phyloP scores from a whole-genome alignment of 2,113 vertebrate species.

The Daboia siamensis region DNA sequence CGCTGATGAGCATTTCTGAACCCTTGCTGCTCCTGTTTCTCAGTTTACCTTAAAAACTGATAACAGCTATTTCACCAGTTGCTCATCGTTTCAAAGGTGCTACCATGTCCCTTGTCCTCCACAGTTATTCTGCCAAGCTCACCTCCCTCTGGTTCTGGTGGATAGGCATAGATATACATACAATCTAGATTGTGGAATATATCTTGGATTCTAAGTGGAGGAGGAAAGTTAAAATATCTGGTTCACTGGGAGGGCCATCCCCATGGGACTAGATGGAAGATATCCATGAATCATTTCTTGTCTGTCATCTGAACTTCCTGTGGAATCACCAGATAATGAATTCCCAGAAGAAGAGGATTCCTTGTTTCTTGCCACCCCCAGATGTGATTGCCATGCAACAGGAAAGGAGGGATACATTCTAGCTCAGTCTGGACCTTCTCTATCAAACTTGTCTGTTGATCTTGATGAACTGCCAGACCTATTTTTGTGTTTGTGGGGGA shows the following conservation, averaged over 20 bases:
- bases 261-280: too few relatives aligned
- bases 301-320: too few relatives aligned
- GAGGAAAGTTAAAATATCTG: too few relatives aligned
- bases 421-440: neutral
- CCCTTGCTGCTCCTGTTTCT: neutral
- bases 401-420: neutral
- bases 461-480: neutral
- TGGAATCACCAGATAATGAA: too few relatives aligned
- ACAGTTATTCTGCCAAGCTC: neutral
- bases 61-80: neutral
- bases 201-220: too few relatives aligned
- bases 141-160: neutral
- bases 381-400: neutral
- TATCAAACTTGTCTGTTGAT: neutral
- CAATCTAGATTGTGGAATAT: too few relatives aligned
- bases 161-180: too few relatives aligned
- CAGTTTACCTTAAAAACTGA: neutral
- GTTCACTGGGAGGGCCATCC: too few relatives aligned
- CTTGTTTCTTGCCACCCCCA: neutral
- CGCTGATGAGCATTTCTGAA: neutral
- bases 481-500: neutral
- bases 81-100: neutral
- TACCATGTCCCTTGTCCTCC: neutral
- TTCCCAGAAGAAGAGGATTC: neutral
- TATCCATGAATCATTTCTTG: too few relatives aligned